A percentile compares a stretch with the other conserved stretches of the same genome.
phyloP scores from a whole-genome alignment of 2,888 invertebrate species.

The Microctonus brassicae region DNA sequence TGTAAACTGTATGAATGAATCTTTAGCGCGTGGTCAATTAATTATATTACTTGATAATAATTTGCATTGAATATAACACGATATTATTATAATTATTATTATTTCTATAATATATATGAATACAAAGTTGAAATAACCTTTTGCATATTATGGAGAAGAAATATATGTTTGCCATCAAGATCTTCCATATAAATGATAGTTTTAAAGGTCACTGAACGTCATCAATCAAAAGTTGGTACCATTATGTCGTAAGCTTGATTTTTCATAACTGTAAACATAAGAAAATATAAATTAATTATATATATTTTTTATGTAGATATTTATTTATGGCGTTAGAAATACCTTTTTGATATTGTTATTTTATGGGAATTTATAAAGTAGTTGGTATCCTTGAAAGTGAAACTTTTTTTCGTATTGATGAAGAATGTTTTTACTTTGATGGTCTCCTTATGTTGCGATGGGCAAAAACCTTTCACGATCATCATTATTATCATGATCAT shows the following conservation, averaged over 20 bases:
- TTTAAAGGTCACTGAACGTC: constrained; percentile 60
- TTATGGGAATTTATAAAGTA: background rate
- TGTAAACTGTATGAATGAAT: constrained; percentile 15
- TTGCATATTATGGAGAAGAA: constrained; percentile 35
- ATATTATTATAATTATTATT: constrained; percentile 1
- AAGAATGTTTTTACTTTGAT: constrained; percentile 8
- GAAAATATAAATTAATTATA: background rate
- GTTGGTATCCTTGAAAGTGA: background rate
- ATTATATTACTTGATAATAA: background rate
- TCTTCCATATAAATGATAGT: constrained; percentile 59
- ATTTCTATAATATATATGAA: too few relatives aligned
- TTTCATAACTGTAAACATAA: background rate
- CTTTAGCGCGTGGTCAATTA: constrained; percentile 11
- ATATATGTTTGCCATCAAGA: constrained; percentile 48
- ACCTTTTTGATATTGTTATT: background rate
- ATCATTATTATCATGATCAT: constrained; percentile 38
- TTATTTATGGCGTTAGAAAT: background rate
- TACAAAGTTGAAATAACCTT: constrained; percentile 25
- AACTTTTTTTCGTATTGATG: background rate
- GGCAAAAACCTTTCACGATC: constrained; percentile 61
- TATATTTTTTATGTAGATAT: background rate
- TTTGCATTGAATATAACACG: constrained; percentile 24
- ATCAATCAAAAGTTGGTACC: constrained; percentile 47
- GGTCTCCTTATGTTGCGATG: constrained; percentile 8
- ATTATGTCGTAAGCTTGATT: constrained; percentile 16